Evolutionary conservation across 2,113 vertebrate species (phyloP), one percentile per base, ranked within the genome.

Genomic region (Laticauda laticaudata): DNA sequence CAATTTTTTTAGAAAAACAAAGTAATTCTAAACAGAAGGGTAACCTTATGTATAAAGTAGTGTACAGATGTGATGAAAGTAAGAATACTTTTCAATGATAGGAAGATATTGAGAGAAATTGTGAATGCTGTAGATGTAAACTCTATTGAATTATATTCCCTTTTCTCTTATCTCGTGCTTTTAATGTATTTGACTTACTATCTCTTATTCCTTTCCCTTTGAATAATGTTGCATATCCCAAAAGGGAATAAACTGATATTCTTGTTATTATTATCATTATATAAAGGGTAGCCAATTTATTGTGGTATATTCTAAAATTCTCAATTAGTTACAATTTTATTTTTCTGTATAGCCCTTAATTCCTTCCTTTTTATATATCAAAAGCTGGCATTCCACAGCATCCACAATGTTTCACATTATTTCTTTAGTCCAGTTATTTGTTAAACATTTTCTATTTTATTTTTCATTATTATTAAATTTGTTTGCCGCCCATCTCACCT

Each of bases 321-420:
- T 95, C 89, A n/a, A 86, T 21, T 92, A 94, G 92, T 93, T 90
- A 34, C 8, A 5, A n/a, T 95, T 91, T 94, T 94, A 90, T 92
- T 94, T 88, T 34, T 93, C 92, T 94, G 51, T 92, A 94, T 91
- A 94, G 45, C 1, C 0, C 51, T 53, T 53, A 86, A 91, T 95
- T n/a, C 95, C 95, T 92, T 59, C 95, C 92, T 26, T 95, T 39
- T 93, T 89, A 51, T 88, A 89, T 87, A 94, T 92, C 51, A 21
- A 91, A 93, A 94, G 89, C 88, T 24, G 39, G 92, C 91, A 93
- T 94, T 96, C 96, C 93, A 94, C 85, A 95, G 94, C 93, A 12
- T 59, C 5, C 92, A n/a, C n/a, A 91, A 86, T 91, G 94, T 94
- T 90, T 0, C 1, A 87, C 87, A 15, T 93, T 94, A 93, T 91